Base-by-base conservation (phyloP, 2,113 vertebrate species). In the Lepus europaeus region DNA sequence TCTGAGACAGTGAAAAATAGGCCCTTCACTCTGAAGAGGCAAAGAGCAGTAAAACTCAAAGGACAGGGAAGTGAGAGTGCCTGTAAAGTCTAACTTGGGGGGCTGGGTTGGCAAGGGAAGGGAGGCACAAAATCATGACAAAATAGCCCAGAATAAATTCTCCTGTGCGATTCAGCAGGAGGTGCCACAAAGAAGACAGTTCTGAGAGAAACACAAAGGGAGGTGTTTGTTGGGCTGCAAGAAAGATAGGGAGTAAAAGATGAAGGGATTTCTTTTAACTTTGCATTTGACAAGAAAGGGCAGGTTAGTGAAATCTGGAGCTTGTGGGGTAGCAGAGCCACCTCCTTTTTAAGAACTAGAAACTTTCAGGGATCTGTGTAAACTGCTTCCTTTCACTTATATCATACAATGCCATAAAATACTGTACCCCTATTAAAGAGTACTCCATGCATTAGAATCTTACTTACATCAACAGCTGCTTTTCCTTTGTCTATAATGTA, bases 81-180 rank as follows among this genome's bases (percentile, higher is more conserved):
- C 78, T 87, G 70, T 78, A 86, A 88, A 96, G 76, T 83, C 88
- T 96, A 80, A n/a, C 5, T 45, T 29, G 33, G 29, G 49, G 7
- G 6, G 45, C 45, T 45, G 45, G 45, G 45, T 6, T 45, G 45
- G 45, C 45, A 45, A 45, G 19, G 49, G 8, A 6, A 59, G 56
- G 11, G 63, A 70, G 72, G 63, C 25, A 89, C 9, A 27, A 77
- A 92, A 95, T 17, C 66, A 90, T 94, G 92, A 88, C 79, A 93
- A 85, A 82, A 73, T 61, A 74, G 63, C 78, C 86, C 86, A 80
- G 92, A 96, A 97, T 95, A 95, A 96, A 94, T 88, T 88, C 8
- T 94, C 81, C 31, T 72, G 53, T 92, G 94, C 84, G 74, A 97
- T 94, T 95, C 90, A 87, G 82, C 88, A 80, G 89, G 51, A 95